phyloP scores from a whole-genome alignment of 2,113 vertebrate species.

The Notechis scutatus region DNA sequence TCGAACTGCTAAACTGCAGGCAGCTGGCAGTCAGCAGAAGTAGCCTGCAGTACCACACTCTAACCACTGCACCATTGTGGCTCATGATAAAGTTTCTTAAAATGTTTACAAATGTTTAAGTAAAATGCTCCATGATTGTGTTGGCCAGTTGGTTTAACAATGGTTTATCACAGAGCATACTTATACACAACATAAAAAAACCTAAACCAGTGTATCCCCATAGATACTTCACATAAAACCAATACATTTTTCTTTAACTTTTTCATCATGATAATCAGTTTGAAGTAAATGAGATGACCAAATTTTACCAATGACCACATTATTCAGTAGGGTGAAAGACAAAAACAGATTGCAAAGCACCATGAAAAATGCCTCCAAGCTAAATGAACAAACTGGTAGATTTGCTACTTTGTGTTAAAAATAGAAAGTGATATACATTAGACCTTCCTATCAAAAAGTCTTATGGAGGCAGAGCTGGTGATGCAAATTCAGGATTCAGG shows the following conservation, averaged over 20 bases:
- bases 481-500: background rate
- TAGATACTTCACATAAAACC: background rate
- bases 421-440: background rate
- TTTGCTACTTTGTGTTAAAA: background rate
- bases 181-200: background rate
- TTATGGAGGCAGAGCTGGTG: background rate
- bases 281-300: background rate
- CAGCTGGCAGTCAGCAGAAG: no score
- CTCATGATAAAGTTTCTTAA: background rate
- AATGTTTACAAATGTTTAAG: background rate
- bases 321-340: background rate
- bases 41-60: no score
- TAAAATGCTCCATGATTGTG: background rate
- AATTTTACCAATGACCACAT: background rate
- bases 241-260: background rate
- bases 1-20: no score
- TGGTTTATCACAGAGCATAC: background rate
- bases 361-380: background rate
- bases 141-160: background rate
- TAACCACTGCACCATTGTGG: no score
- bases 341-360: background rate
- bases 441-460: background rate
- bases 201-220: no score
- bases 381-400: background rate
- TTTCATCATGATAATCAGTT: background rate